These are phyloP conservation scores for Knipowitschia caucasica DNA, from an alignment of 2,797 vertebrate genomes.

Conservation along the genomic window DNA sequence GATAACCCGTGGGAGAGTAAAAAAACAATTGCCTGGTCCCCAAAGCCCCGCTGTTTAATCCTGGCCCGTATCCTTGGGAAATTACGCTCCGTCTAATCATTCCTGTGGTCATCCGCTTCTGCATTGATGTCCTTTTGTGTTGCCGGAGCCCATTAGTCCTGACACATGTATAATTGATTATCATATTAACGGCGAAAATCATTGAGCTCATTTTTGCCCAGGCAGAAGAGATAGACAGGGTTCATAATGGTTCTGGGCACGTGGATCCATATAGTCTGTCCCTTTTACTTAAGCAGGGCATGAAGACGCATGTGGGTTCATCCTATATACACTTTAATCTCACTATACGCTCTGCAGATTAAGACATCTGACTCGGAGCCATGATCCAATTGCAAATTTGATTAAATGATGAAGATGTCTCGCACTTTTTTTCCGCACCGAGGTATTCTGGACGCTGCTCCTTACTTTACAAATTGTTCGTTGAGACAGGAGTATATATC, in stretches of 20 bases:
- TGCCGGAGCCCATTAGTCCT: slow-evolving; percentile 59
- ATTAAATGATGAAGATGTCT: too few species aligned
- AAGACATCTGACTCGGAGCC: neutral
- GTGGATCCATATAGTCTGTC: slow-evolving; percentile 50
- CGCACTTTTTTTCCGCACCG: too few species aligned
- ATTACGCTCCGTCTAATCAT: slow-evolving; percentile 64
- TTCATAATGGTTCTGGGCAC: slow-evolving; percentile 49
- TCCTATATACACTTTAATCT: neutral
- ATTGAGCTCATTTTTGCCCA: slow-evolving; percentile 52
- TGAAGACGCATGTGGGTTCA: slow-evolving; percentile 17
- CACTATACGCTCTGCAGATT: neutral
- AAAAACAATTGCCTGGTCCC: slow-evolving; percentile 68
- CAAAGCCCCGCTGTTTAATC: slow-evolving; percentile 60
- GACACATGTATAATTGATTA: slow-evolving; percentile 71
- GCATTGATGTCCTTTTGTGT: slow-evolving; percentile 58
- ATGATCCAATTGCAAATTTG: too few species aligned
- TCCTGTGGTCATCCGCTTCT: slow-evolving; percentile 52
- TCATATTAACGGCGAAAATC: slow-evolving; percentile 65
- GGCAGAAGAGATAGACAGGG: slow-evolving; percentile 40
- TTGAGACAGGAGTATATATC: too few species aligned
- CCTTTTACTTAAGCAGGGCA: slow-evolving; percentile 22
- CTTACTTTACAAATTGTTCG: too few species aligned
- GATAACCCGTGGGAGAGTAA: slow-evolving; percentile 56
- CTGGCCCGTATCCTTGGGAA: slow-evolving; percentile 61
- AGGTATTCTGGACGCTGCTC: too few species aligned